These are phyloP conservation scores for Australoheros scitulus DNA, from an alignment of 2,113 vertebrate species.

Conservation along the genomic window DNA sequence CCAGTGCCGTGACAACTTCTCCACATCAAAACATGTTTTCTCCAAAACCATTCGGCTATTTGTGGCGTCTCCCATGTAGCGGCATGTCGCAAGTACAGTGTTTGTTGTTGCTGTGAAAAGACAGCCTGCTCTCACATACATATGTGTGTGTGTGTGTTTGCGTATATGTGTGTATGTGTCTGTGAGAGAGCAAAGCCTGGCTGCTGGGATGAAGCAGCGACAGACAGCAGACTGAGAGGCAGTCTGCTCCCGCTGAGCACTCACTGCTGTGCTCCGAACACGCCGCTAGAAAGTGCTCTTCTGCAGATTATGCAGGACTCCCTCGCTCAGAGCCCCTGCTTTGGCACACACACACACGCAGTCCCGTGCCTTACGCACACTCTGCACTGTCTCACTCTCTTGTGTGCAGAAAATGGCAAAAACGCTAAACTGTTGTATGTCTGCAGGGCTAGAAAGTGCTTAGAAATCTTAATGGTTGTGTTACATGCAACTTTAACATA, in stretches of 20 bases:
- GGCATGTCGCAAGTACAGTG: constrained; percentile 58
- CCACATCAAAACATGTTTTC: constrained; percentile 65
- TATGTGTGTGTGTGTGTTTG: constrained; percentile 22
- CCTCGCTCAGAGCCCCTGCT: constrained; percentile 13
- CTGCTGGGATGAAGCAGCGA: constrained; percentile 57
- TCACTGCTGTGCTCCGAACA: constrained; percentile 78
- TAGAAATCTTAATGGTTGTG: neutral
- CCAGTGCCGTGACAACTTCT: constrained; percentile 43
- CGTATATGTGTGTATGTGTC: constrained; percentile 25
- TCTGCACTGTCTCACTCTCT: constrained; percentile 1
- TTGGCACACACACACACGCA: neutral
- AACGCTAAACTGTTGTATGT: neutral
- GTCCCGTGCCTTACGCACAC: constrained; percentile 11
- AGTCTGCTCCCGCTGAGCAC: constrained; percentile 63
- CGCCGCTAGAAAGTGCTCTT: constrained; percentile 93
- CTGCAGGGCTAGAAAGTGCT: neutral
- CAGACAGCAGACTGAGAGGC: constrained; percentile 69
- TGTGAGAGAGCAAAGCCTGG: constrained; percentile 52
- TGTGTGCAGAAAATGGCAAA: neutral
- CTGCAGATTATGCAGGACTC: constrained; percentile 83
- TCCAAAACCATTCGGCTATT: constrained; percentile 55
- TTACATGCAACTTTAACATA: neutral
- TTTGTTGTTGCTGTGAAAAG: constrained; percentile 67
- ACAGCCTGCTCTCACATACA: constrained; percentile 46
- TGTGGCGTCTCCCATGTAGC: constrained; percentile 62